Evolutionary conservation across 2,113 vertebrate genomes (phyloP), one percentile per base, ranked within the genome.

Genomic region (Rhea americana): DNA sequence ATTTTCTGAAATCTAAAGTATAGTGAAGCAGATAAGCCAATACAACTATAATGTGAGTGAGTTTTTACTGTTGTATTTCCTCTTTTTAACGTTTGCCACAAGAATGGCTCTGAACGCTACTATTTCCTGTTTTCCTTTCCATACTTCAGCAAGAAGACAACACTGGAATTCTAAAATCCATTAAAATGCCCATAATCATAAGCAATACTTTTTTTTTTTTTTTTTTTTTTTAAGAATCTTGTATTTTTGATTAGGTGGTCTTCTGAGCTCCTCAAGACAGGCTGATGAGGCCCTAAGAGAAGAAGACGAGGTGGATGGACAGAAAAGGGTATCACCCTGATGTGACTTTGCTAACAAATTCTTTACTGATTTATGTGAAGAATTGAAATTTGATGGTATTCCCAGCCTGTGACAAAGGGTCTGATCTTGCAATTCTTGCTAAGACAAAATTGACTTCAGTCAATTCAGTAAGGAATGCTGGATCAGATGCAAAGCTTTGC

Each of bases 1-100:
- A 85, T 56, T 90, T 45, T 71, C 61, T 90, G 76, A 82, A 90
- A 90, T 93, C 26, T 47, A 61, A 80, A 21, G n/a, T 41, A 50
- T 3, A 37, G 28, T 7, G 32, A 82, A 87, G 72, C 79, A 45
- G 12, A 68, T 39, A 43, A 37, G 26, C 51, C 32, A 72, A n/a
- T 68, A 25, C 48, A 67, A 10, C 32, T 25, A 35, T 63, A 51
- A 41, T 48, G 80, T 58, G 45, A 82, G 86, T 41, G 75, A 58
- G 18, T 56, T 74, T 61, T 79, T 1, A 5, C 24, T 67, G 48
- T 63, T 65, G 3, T 81, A 85, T 79, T 81, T 74, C 73, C 48
- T 70, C 37, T 91, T 84, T 91, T 80, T 43, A 22, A 24, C 47
- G 7, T 65, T 83, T 91, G 66, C 39, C 2, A 3, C 22, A 51